phyloP scores from a whole-genome alignment of 2,797 vertebrate species.

The Siniperca obscura region DNA sequence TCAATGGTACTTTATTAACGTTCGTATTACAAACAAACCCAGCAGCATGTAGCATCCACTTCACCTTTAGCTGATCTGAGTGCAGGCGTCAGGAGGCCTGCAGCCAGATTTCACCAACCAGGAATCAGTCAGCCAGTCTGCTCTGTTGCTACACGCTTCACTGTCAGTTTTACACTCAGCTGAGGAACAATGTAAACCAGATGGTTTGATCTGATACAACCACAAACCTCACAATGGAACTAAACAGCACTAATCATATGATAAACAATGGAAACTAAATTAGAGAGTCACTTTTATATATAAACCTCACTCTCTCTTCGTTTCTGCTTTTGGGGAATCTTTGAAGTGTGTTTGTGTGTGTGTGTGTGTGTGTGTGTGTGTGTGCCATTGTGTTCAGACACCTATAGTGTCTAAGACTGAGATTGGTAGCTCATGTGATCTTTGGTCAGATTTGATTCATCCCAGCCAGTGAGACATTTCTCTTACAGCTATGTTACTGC shows the following conservation, averaged over 20 bases:
- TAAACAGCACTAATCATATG: neutral
- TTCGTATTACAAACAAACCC: neutral
- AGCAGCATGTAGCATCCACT: neutral
- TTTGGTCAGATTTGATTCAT: neutral
- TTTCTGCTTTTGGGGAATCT: conserved; percentile 8
- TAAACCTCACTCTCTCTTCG: neutral
- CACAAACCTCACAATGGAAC: neutral
- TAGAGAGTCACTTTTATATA: neutral
- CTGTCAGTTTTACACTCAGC: conserved; percentile 27
- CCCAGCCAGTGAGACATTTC: neutral
- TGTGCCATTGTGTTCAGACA: neutral
- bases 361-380: neutral
- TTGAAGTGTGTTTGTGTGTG: neutral
- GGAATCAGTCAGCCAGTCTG: conserved; percentile 2
- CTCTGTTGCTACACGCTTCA: conserved; percentile 41
- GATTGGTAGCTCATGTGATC: no score
- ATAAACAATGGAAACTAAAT: neutral
- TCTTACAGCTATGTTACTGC: neutral
- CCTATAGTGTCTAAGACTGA: neutral
- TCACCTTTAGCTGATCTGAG: neutral
- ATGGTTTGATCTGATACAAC: neutral
- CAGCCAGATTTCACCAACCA: neutral
- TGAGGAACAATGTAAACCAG: conserved; percentile 11
- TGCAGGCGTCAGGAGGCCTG: neutral
- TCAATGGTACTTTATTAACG: neutral